Evolutionary conservation across 2,113 vertebrate species (phyloP), one percentile per base, ranked within the genome.

Genomic region (Phalacrocorax pelagicus): DNA sequence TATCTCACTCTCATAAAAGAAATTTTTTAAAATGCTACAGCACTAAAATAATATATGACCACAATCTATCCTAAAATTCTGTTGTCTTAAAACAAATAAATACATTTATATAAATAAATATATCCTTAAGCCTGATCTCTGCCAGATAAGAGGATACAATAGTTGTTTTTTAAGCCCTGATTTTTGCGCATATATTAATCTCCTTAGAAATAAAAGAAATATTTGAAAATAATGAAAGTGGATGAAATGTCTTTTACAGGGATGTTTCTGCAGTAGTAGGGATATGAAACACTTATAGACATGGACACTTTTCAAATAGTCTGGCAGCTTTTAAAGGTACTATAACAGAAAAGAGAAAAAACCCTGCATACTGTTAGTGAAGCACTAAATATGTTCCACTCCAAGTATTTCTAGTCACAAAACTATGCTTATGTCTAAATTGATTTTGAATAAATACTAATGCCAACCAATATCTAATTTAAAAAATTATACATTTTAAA

Each of bases 181-280:
- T 65, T 90, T 87, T 93, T 97, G 93, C 61, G 36, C 46, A 90
- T 82, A 86, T 69, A 57, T 26, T 89, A 86, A 95, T 97, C 82
- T 96, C 38, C 89, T 95, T 96, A 90, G 67, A 84, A 97, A 96
- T 88, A 86, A 96, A 92, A 95, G 40, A 65, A 46, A 81, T 66
- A 92, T 95, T 81, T 93, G 47, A 62, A 96, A 90, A 94, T 27
- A 73, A 42, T 40, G 69, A 23, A 83, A 95, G 52, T 66, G 40
- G n/a, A 77, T 91, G 32, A 86, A 87, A 59, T 58, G 55, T 5
- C 51, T 63, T 92, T 92, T 92, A 46, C 49, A 47, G 65, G 54
- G 80, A 86, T 47, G 52, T 95, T 78, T 89, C 16, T 22, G 5
- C 34, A 36, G 46, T 73, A 32, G 38, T 69, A 91, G 21, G 27